These are phyloP conservation scores for Venustaconcha ellipsiformis DNA, from an alignment of 1,140 invertebrate genomes.

Conservation along the genomic window DNA sequence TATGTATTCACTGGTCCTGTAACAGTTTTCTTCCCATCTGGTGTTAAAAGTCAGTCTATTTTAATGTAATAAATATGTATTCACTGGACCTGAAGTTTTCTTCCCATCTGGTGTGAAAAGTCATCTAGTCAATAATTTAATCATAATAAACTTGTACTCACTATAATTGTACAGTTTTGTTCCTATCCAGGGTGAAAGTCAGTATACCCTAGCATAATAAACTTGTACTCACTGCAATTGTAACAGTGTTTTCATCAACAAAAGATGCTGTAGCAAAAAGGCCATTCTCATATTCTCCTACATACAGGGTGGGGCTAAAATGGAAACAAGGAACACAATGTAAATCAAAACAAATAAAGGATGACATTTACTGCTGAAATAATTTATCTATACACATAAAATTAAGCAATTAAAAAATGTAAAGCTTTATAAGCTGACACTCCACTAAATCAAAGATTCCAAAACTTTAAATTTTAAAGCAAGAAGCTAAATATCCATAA, in stretches of 20 bases:
- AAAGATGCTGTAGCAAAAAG: conserved; percentile 92
- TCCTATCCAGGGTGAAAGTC: conserved; percentile 80
- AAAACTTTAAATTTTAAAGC: too few species aligned
- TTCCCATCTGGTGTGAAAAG: conserved; percentile 82
- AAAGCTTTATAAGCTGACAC: too few species aligned
- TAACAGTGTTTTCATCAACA: conserved; percentile 82
- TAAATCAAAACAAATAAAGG: too few species aligned
- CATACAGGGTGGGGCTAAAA: conserved; percentile 89
- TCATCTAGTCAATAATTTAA: too few species aligned
- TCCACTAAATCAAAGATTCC: too few species aligned
- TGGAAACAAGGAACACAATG: conserved; percentile 1
- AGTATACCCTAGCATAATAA: neutral
- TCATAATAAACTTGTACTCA: conserved; percentile 54
- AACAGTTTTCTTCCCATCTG: neutral
- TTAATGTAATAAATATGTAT: conserved; percentile 19
- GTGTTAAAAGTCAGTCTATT: too few species aligned
- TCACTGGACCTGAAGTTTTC: conserved; percentile 72
- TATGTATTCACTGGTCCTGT: neutral
- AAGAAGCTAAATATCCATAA: too few species aligned
- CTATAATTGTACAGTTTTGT: conserved; percentile 73
- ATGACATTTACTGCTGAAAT: too few species aligned
- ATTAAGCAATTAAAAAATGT: too few species aligned
- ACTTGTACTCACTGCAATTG: conserved; percentile 68
- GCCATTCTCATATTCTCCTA: conserved; percentile 89
- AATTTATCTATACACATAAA: too few species aligned